Base-by-base conservation (phyloP, 2,888 invertebrate genomes). In the Dorcus hopei region DNA sequence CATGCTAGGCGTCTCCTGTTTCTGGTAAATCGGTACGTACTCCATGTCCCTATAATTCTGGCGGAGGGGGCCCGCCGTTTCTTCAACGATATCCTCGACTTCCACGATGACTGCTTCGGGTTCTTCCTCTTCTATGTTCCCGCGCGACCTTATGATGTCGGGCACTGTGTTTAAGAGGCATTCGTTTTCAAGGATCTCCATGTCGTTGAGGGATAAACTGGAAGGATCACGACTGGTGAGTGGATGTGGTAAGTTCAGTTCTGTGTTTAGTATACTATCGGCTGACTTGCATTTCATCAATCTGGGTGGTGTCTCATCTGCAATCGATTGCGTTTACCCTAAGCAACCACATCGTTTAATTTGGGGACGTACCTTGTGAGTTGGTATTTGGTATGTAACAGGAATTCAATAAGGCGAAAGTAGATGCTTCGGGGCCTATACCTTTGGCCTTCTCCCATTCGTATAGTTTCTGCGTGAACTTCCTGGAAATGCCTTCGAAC, bases 391-490 rank as follows among this genome's bases (percentile, higher is more conserved):
- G 85, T 71, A 59, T 55, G 41, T 55, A 59, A 19, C 56, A 56
- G 6, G 52, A 53, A 42, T 84, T 87, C 2, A 93, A 80, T 0
- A 93, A 78, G 0, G 92, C 90, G 65, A 93, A 91, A 0, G 93
- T 93, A 0, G 93, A 93, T 0, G 87, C 88, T 76, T 93, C 93
- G 0, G 93, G 93, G 0, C 89, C 88, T 58, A 93, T 93, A 1
- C 93, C 93, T 59, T 88, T 82, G n/a, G 91, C 89, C 70, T 92
- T 91, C 74, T 93, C 91, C 95, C 95, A 95, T 75, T 95, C 94
- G 75, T 93, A 93, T 0, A 95, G 82, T 71, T 93, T 93, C 26
- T 90, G 87, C 0, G 94, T 93, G 76, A 95, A 95, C 66, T 93
- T 93, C 47, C 92, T 85, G 0, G 93, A 93, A 66, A 95, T 93